These are phyloP conservation scores for Proteles cristata DNA, from an alignment of 2,113 vertebrate species.

Conservation along the genomic window DNA sequence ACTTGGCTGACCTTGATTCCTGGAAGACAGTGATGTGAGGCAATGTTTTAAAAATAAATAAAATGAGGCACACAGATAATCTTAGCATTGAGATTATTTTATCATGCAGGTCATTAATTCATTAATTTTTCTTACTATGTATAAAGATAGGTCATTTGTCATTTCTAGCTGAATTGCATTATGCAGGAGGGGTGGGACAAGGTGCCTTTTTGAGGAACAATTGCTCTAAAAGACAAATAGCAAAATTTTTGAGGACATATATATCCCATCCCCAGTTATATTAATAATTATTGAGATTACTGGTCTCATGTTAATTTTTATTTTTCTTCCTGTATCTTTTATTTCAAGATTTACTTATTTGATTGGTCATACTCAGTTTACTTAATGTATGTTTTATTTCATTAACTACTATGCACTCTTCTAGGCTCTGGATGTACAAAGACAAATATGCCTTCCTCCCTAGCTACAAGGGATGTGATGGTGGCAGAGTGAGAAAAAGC, in stretches of 20 bases:
- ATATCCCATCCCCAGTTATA: neutral
- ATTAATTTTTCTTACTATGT: neutral
- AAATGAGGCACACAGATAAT: neutral
- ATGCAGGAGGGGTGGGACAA: neutral
- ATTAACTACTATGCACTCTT: neutral
- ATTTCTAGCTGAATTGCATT: neutral
- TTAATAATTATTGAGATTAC: neutral
- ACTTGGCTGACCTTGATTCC: constrained; percentile 25
- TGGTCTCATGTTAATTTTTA: neutral
- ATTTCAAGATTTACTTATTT: neutral
- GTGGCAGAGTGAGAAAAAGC: neutral
- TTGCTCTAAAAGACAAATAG: neutral
- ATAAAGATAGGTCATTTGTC: neutral
- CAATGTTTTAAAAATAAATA: constrained; percentile 31
- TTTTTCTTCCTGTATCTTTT: neutral
- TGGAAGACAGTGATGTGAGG: constrained; percentile 43
- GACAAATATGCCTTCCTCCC: neutral
- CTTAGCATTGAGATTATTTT: constrained; percentile 1
- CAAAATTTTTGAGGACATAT: neutral
- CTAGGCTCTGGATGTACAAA: neutral
- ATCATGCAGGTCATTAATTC: neutral
- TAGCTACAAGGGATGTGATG: neutral
- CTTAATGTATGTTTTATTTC: neutral
- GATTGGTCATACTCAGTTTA: neutral
- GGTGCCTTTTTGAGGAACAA: neutral